Conservation (phyloP, 2,113 vertebrate species). For the Galeopterus variegatus region DNA sequence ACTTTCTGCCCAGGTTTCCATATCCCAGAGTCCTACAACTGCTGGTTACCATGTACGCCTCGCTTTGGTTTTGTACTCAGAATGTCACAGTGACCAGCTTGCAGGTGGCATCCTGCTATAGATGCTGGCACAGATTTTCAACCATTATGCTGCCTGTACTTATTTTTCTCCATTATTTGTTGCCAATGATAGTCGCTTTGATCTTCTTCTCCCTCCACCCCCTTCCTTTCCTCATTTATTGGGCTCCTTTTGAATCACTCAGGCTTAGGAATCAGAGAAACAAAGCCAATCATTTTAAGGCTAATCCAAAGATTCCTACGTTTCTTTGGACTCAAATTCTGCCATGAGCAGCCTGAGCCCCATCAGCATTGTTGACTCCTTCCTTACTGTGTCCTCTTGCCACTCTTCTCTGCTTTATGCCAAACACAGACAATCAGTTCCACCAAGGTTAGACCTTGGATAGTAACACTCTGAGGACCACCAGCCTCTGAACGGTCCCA, state of each 20-base stretch:
- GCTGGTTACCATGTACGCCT: conserved; percentile 69
- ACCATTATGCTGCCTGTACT: conserved; percentile 52
- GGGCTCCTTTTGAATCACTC: conserved; percentile 36
- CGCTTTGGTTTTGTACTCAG: conserved; percentile 72
- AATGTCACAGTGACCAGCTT: conserved; percentile 86
- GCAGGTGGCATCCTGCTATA: conserved; percentile 75
- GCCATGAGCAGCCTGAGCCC: not conserved
- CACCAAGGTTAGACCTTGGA: not conserved
- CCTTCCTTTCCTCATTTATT: not conserved
- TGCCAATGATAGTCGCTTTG: conserved; percentile 66
- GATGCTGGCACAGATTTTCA: conserved; percentile 72
- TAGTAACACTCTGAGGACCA: not conserved
- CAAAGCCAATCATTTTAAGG: not conserved
- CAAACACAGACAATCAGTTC: not conserved
- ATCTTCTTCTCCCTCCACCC: not conserved
- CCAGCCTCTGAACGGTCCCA: not conserved
- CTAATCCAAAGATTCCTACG: not conserved
- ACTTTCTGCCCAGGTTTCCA: conserved; percentile 46
- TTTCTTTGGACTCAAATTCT: conserved; percentile 1
- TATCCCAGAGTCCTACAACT: conserved; percentile 6
- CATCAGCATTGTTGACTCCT: not conserved
- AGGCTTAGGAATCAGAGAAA: conserved; percentile 9
- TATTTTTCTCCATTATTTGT: conserved; percentile 70
- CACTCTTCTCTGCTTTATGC: not conserved
- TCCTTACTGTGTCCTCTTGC: not conserved